Evolutionary conservation across 2,888 invertebrate species (phyloP), one percentile per base, ranked within the genome.

Genomic region (Parapristionchus giblindavisi): DNA sequence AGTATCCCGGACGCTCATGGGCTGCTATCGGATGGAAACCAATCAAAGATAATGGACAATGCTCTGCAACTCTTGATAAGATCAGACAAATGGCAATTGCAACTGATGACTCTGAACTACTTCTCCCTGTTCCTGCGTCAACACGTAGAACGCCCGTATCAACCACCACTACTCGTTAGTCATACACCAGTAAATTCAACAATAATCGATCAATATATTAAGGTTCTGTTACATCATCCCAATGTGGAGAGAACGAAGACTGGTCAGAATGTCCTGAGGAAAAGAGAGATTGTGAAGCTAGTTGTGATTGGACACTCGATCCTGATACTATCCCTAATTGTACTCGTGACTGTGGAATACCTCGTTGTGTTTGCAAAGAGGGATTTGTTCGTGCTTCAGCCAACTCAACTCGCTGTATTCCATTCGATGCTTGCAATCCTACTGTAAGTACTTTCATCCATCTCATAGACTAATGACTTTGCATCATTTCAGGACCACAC

Each of bases 1-100:
- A 93, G 65, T 94, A 93, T n/a, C 94, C 95, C 83, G 92, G 94
- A 1, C 93, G 93, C 0, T 93, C 94, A 21, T 97, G 94, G 90
- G 93, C 92, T 3, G 94, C 93, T 8, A 83, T 97, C 6, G 97
- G 97, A n/a, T 97, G 96, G 96, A 91, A 96, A 75, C 95, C 96
- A 0, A 78, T 78, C 14, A 61, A 52, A n/a, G 61, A 60, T 21
- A 36, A 77, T 56, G 73, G 60, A 14, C 52, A 74, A 54, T 77
- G 77, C 48, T 52, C 77, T 27, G 34, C 76, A 8, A 43, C 56
- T 58, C 65, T 71, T 2, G 52, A 48, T 32, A 75, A 75, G 34
- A 32, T 58, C 58, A n/a, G n/a, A n/a, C n/a, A n/a, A n/a, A n/a
- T n/a, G n/a, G n/a, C n/a, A n/a, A n/a, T n/a, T n/a, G 51, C 75